Base-by-base conservation (phyloP, 2,113 vertebrate species). In the Pseudopodoces humilis region DNA sequence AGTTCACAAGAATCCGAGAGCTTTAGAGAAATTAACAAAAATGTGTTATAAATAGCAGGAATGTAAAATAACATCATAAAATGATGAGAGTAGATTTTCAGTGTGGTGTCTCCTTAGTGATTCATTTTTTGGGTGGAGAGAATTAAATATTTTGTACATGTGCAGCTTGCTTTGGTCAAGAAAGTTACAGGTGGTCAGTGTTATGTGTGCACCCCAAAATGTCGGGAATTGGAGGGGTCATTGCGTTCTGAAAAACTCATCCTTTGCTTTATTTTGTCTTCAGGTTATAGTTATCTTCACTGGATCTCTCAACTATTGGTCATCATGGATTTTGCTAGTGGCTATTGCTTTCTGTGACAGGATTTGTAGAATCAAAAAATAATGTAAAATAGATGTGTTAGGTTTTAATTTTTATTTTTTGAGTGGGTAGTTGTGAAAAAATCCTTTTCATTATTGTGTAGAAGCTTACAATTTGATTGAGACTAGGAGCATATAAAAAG, bases 11-110 rank as follows among this genome's bases (percentile, higher is more conserved):
- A 31, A 56, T 81, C 52, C 39, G 60, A 68, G 16, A 28, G 30
- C 47, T 97, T 92, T 90, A 65, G 67, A 39, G 67, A 87, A 67
- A 22, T 87, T 21, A 53, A 30, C 7, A 84, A 35, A 65, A 93
- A 76, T 27, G 7, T 46, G 9, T 50, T 67, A 30, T 37, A 37
- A 83, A 67, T 52, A 80, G 44, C 47, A 95, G 68, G n/a, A 53
- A 46, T 60, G 16, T n/a, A 39, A 62, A 69, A 53, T 22, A 39
- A 39, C 15, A 19, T 60, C 5, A 7, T 53, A 25, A 94, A 86
- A 58, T n/a, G 3, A 2, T 77, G 15, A 24, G 14, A 53, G 14
- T 27, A 56, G 16, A 35, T 83, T 77, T 70, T 77, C 17, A 15
- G 15, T 20, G 30, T 74, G 35, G 6, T 23, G 35, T 76, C 23